Evolutionary conservation across 2,888 invertebrate species (phyloP).

Genomic region (Thecophora atra): DNA sequence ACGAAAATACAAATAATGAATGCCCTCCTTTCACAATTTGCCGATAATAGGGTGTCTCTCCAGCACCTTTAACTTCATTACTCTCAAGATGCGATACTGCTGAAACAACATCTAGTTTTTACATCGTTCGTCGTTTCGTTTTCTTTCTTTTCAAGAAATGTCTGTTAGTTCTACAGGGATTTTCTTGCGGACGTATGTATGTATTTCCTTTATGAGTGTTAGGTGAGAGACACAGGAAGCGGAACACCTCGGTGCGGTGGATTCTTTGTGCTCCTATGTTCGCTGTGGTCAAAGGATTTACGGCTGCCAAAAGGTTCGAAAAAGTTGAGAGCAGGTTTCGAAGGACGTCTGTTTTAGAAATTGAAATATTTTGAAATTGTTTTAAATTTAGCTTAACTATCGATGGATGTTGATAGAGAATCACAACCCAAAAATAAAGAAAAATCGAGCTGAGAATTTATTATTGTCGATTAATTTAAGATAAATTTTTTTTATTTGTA

Average conservation of each 20-base stretch:
- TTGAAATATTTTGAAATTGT: conserved; percentile 42
- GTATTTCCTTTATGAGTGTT: no score
- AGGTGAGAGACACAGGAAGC: no score
- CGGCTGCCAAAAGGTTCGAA: conserved; percentile 33
- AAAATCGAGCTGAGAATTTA: conserved; percentile 21
- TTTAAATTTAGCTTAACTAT: conserved; percentile 36
- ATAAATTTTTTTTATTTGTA: conserved; percentile 10
- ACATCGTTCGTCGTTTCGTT: background rate
- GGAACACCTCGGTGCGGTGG: no score
- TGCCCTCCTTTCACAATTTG: conserved; percentile 33
- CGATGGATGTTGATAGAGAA: no score
- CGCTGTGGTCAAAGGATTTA: conserved; percentile 36
- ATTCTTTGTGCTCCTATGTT: conserved; percentile 11
- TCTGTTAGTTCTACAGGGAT: conserved; percentile 8
- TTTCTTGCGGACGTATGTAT: conserved; percentile 13
- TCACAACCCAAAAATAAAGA: background rate
- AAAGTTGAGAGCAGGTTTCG: conserved; percentile 20
- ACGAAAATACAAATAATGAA: conserved; percentile 22
- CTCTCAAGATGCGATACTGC: no score
- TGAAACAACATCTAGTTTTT: no score
- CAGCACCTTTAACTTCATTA: no score
- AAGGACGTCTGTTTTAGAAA: conserved; percentile 29
- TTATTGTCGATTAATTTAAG: conserved; percentile 38
- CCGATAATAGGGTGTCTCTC: no score
- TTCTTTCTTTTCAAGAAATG: background rate